Percentiles rank a stretch among this genome's conserved stretches.
These are phyloP conservation scores for Drosophila flavopinicola DNA, from an alignment of 2,888 invertebrate genomes.

Conservation along the genomic window DNA sequence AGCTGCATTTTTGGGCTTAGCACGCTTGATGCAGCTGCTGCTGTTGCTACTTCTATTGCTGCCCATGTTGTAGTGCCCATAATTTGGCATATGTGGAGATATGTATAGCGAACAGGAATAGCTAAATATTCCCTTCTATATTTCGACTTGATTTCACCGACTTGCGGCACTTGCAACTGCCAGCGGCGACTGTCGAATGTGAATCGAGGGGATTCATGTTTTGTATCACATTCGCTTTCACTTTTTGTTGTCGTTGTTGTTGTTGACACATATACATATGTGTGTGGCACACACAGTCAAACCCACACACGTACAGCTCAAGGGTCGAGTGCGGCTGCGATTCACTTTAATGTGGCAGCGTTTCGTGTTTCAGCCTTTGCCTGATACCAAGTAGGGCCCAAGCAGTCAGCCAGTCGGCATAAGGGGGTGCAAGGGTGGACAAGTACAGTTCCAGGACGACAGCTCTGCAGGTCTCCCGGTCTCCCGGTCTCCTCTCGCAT, in stretches of 20 bases:
- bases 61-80: conserved; percentile 26
- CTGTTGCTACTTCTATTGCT: conserved; percentile 18
- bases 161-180: conserved; percentile 63
- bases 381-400: conserved; percentile 29
- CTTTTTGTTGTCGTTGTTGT: conserved; percentile 26
- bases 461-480: conserved; percentile 9
- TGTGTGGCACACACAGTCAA: conserved; percentile 9
- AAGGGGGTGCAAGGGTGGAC: too few species aligned
- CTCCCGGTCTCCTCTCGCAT: conserved; percentile 21
- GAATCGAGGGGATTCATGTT: conserved; percentile 54
- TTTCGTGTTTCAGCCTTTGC: conserved; percentile 60
- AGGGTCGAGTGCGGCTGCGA: conserved; percentile 52
- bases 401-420: too few species aligned
- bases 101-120: neutral
- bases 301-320: conserved; percentile 13
- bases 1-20: conserved; percentile 29
- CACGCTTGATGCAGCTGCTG: conserved; percentile 26
- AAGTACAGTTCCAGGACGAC: too few species aligned
- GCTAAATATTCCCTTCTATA: conserved; percentile 7
- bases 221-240: conserved; percentile 48
- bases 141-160: conserved; percentile 35
- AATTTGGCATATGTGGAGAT: conserved; percentile 39
- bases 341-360: conserved; percentile 62
- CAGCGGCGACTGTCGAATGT: conserved; percentile 66
- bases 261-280: conserved; percentile 46